These are phyloP conservation scores for Parelbella ahira DNA, from an alignment of 2,888 invertebrate genomes.

Conservation along the genomic window DNA sequence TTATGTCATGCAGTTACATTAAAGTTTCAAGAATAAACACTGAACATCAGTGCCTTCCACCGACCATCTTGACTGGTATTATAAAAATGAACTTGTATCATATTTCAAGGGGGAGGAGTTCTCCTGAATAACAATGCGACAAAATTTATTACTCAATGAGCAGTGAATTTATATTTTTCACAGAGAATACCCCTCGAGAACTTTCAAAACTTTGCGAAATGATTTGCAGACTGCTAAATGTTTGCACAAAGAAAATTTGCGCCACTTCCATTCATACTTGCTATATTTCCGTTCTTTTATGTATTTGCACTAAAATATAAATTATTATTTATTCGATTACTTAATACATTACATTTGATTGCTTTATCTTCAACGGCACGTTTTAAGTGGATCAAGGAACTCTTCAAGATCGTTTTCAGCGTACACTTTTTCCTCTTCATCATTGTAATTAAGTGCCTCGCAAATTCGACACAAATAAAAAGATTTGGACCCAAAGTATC, in stretches of 20 bases:
- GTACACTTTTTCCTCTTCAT: slow-evolving; percentile 42
- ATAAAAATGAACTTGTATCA: slow-evolving; percentile 54
- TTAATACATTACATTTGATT: no score
- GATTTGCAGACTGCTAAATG: slow-evolving; percentile 37
- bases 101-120: slow-evolving; percentile 45
- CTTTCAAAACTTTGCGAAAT: slow-evolving; percentile 41
- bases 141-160: slow-evolving; percentile 52
- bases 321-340: no score
- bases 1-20: no score
- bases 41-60: slow-evolving; percentile 3
- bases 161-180: slow-evolving; percentile 45
- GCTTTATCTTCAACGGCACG: no score
- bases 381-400: slow-evolving; percentile 39
- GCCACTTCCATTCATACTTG: slow-evolving; percentile 4
- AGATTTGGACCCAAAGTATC: slow-evolving; percentile 82
- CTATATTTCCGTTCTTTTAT: background rate
- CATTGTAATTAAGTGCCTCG: slow-evolving; percentile 84
- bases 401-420: slow-evolving; percentile 35
- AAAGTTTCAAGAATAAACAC: no score
- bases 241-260: slow-evolving; percentile 25
- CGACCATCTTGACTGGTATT: slow-evolving; percentile 29
- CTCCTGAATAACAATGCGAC: slow-evolving; percentile 51
- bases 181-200: slow-evolving; percentile 37
- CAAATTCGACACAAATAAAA: slow-evolving; percentile 83
- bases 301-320: background rate